phyloP scores from a whole-genome alignment of 2,888 invertebrate species.

The Bombyx huttoni region DNA sequence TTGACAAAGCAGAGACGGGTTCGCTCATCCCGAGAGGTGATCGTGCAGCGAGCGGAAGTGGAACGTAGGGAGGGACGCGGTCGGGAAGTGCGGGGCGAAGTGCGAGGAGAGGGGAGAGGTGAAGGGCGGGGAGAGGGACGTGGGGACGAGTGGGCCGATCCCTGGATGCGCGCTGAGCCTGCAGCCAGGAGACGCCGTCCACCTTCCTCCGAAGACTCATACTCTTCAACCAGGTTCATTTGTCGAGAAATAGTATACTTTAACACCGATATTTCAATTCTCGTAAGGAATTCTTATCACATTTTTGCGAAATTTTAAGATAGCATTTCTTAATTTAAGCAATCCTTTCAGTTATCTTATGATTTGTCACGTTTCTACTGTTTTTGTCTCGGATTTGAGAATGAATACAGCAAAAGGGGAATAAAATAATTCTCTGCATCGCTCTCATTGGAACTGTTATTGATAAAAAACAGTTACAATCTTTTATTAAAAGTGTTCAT shows the following conservation, averaged over 20 bases:
- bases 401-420: no score
- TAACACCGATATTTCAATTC: no score
- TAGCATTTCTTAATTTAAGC: no score
- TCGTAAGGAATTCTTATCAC: no score
- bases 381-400: no score
- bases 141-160: conserved; percentile 96
- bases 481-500: no score
- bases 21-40: conserved; percentile 76
- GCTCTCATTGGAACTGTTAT: no score
- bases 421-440: no score
- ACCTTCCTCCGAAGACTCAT: conserved; percentile 58
- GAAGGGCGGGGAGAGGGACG: conserved; percentile 37
- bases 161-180: conserved; percentile 85
- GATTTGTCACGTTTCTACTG: no score
- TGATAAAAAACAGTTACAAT: no score
- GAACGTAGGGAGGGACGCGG: conserved; percentile 28
- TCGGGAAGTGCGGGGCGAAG: conserved; percentile 58
- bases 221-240: conserved; percentile 57
- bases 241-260: background rate
- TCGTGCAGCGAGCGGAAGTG: conserved; percentile 78
- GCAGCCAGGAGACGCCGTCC: conserved; percentile 52
- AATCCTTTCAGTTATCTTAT: no score
- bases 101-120: conserved; percentile 19
- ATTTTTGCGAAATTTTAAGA: no score
- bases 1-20: conserved; percentile 48